Evolutionary conservation across 35 echinoderm and acorn worm genomes (phyloP).

Genomic region (Strongylocentrotus purpuratus): DNA sequence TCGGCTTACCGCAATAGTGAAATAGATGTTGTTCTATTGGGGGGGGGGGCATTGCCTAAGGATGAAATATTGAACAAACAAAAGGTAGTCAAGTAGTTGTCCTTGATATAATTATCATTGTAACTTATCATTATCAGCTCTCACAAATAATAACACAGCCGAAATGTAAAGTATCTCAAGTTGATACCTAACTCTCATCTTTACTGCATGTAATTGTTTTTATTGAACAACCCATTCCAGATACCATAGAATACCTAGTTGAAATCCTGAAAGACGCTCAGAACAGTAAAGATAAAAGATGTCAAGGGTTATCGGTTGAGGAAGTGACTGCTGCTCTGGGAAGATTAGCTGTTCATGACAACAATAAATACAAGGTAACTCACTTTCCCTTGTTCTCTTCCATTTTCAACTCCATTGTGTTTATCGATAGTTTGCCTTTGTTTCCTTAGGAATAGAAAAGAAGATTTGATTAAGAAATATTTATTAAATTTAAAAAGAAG

Average conservation of each 20-base stretch:
- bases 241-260: conserved; percentile 79
- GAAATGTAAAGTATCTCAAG: too few relatives aligned
- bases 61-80: too few relatives aligned
- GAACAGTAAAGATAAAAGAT: conserved; percentile 66
- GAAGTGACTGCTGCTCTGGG: conserved; percentile 85
- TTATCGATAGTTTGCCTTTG: neutral
- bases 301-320: conserved; percentile 77
- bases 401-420: neutral
- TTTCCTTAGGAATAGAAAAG: neutral
- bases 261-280: conserved; percentile 73
- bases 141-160: too few relatives aligned
- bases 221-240: conserved; percentile 29
- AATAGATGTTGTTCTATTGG: too few relatives aligned
- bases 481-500: too few relatives aligned
- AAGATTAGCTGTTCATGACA: conserved; percentile 83
- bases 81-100: too few relatives aligned
- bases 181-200: too few relatives aligned
- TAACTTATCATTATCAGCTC: too few relatives aligned
- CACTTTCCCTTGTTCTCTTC: neutral
- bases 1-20: too few relatives aligned
- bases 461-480: too few relatives aligned
- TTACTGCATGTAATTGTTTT: neutral
- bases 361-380: conserved; percentile 84
- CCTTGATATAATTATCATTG: too few relatives aligned
- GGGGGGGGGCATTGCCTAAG: too few relatives aligned